A percentile compares a stretch with the other conserved stretches of the same genome.
Evolutionary conservation across 2,113 vertebrate species (phyloP).

Genomic region (Oryctolagus cuniculus): mOryCun1.1 NC_091436.1:52016501-52017000

Average conservation of each 20-base stretch:
- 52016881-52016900: no score
- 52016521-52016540: not conserved
- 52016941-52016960: no score
- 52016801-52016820: no score
- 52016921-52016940: no score
- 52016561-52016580: conserved; percentile 42
- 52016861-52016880: no score
- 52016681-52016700: not conserved
- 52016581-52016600: not conserved
- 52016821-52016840: no score
- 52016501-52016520: conserved; percentile 42
- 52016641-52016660: not conserved
- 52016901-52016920: no score
- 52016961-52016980: no score
- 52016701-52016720: not conserved
- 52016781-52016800: not conserved
- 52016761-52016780: not conserved
- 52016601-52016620: not conserved
- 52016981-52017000: no score
- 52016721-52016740: not conserved
- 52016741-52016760: not conserved
- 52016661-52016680: not conserved
- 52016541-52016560: not conserved
- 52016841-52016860: no score
- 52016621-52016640: not conserved